Percentiles rank a stretch among this genome's conserved stretches.
These are phyloP conservation scores for Drosophila repletoides DNA, from an alignment of 1,140 invertebrate genomes.

Conservation along the genomic window DNA sequence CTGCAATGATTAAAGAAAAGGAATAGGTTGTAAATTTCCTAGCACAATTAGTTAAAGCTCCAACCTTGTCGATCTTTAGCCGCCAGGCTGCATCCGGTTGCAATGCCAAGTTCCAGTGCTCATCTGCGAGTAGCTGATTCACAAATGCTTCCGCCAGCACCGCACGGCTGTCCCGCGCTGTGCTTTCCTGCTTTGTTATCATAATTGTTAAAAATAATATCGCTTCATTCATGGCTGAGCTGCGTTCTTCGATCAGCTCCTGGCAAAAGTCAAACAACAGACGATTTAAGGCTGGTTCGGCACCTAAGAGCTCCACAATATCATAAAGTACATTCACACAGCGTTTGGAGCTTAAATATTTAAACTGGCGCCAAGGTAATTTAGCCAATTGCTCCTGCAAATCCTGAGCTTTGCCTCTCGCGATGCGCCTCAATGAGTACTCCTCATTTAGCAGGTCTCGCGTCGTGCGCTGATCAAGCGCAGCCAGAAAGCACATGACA, in stretches of 20 bases:
- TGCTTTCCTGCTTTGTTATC: slow-evolving; percentile 21
- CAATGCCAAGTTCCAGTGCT: slow-evolving; percentile 73
- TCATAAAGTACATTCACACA: slow-evolving; percentile 46
- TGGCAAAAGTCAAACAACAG: slow-evolving; percentile 64
- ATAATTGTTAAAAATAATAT: slow-evolving; percentile 56
- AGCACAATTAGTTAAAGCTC: not conserved
- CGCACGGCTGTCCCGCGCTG: slow-evolving; percentile 29
- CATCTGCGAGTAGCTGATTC: slow-evolving; percentile 52
- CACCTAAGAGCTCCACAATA: slow-evolving; percentile 58
- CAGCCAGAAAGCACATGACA: slow-evolving; percentile 58
- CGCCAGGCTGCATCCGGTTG: slow-evolving; percentile 58
- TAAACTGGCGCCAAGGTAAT: slow-evolving; percentile 72
- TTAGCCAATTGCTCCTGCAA: slow-evolving; percentile 37
- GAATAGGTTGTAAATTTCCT: not conserved
- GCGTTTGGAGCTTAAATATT: slow-evolving; percentile 55
- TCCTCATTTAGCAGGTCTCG: slow-evolving; percentile 69
- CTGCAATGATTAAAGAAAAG: slow-evolving; percentile 3
- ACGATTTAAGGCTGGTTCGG: slow-evolving; percentile 27
- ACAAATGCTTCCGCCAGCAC: slow-evolving; percentile 48
- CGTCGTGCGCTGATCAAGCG: slow-evolving; percentile 49
- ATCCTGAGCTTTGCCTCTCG: slow-evolving; percentile 29
- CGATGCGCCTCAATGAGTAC: slow-evolving; percentile 50
- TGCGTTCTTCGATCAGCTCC: slow-evolving; percentile 53
- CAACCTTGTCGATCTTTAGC: slow-evolving; percentile 61
- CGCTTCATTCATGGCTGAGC: slow-evolving; percentile 64